phyloP scores from a whole-genome alignment of 2,797 vertebrate species.

The Uromys caudimaculatus region DNA sequence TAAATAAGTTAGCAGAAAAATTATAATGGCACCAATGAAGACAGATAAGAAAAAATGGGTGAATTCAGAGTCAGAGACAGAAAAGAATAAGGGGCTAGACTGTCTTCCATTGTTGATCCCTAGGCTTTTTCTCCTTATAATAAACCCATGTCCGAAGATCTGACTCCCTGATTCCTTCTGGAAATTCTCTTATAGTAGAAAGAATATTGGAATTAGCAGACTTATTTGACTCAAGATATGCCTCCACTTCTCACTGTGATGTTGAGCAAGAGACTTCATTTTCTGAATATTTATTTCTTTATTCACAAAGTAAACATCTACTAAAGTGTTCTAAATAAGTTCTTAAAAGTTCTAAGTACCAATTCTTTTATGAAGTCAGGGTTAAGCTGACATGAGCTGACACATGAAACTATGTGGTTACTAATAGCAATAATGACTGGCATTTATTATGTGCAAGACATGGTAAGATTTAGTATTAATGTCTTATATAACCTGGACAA shows the following conservation, averaged over 20 bases:
- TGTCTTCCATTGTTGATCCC: not conserved
- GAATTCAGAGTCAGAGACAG: not conserved
- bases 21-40: not conserved
- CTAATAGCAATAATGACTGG: not conserved
- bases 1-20: not conserved
- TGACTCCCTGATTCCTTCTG: not conserved
- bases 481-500: not conserved
- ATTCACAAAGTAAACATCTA: not conserved
- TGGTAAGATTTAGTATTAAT: not conserved
- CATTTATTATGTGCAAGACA: not conserved
- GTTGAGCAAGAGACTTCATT: conserved; percentile 15
- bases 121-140: not conserved
- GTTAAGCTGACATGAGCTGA: conserved; percentile 2
- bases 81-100: not conserved
- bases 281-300: conserved; percentile 41
- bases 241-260: not conserved
- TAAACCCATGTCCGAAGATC: not conserved
- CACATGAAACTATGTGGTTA: not conserved
- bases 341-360: not conserved
- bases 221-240: not conserved
- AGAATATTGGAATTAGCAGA: not conserved
- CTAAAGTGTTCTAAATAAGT: not conserved
- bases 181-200: not conserved
- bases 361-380: not conserved
- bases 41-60: not conserved